phyloP scores from a whole-genome alignment of 1,140 invertebrate species.

The Leucophenga varia region DNA sequence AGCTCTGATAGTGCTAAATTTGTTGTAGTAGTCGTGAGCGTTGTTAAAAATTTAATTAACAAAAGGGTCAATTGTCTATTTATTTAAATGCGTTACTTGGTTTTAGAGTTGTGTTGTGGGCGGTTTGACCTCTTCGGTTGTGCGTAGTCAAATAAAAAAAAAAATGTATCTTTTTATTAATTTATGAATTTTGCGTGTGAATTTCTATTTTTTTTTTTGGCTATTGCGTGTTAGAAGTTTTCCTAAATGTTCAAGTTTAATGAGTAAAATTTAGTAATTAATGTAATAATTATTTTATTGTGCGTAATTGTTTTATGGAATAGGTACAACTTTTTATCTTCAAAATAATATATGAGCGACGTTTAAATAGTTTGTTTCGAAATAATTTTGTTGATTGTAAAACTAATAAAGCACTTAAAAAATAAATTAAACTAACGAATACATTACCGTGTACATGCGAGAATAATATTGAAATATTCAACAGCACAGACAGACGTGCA shows the following conservation, averaged over 20 bases:
- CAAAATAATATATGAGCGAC: too few species aligned
- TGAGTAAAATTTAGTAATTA: slow-evolving; percentile 32
- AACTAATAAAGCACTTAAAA: too few species aligned
- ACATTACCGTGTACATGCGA: too few species aligned
- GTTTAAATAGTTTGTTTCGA: too few species aligned
- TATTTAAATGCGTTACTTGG: slow-evolving; percentile 23
- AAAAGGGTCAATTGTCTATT: slow-evolving; percentile 47
- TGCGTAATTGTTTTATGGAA: slow-evolving; percentile 21
- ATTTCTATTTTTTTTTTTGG: slow-evolving; percentile 19
- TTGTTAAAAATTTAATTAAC: slow-evolving; percentile 48
- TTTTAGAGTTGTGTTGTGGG: too few species aligned
- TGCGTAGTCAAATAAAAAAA: slow-evolving; percentile 36
- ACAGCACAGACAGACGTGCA: too few species aligned
- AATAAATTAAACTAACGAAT: too few species aligned
- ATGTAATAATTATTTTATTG: slow-evolving; percentile 33
- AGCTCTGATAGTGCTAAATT: too few species aligned
- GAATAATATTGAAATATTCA: too few species aligned
- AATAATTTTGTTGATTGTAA: too few species aligned
- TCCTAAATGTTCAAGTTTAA: slow-evolving; percentile 35
- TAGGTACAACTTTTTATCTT: too few species aligned
- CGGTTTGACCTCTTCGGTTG: not conserved
- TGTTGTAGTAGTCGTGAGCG: slow-evolving; percentile 9
- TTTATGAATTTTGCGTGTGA: slow-evolving; percentile 51
- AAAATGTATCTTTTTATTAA: too few species aligned
- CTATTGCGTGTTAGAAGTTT: slow-evolving; percentile 23